phyloP scores from a whole-genome alignment of 2,113 vertebrate species.

The Uria lomvia region DNA sequence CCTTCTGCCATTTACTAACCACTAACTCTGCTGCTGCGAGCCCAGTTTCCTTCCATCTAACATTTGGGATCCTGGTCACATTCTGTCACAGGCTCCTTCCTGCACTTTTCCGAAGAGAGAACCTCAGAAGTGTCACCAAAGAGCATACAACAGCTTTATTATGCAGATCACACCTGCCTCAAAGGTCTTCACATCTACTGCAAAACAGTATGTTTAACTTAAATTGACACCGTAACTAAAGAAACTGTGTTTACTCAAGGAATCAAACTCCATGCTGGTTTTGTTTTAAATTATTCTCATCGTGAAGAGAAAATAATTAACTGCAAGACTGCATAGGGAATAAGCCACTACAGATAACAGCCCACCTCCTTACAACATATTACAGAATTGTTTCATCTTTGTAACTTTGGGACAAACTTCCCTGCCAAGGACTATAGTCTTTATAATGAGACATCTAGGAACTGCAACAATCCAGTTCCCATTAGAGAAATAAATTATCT shows the following conservation, averaged over 20 bases:
- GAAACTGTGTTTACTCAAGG: neutral
- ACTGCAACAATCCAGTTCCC: neutral
- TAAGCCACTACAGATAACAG: neutral
- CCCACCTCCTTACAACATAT: neutral
- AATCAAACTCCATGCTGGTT: neutral
- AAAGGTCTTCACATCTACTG: neutral
- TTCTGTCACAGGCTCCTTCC: neutral
- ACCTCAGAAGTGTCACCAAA: neutral
- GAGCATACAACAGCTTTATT: neutral
- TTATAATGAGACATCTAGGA: neutral
- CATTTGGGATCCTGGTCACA: neutral
- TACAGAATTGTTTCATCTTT: neutral
- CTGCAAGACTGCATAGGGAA: neutral
- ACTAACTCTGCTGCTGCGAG: neutral
- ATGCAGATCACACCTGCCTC: neutral
- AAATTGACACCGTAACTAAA: neutral
- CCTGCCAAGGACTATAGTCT: neutral
- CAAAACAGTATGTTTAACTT: neutral
- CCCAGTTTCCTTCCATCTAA: neutral
- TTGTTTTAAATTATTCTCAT: neutral
- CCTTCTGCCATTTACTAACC: neutral
- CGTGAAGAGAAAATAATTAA: slow-evolving; percentile 23
- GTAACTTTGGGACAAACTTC: neutral
- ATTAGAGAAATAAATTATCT: slow-evolving; percentile 11
- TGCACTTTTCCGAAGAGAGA: neutral